Evolutionary conservation across 2,888 invertebrate genomes (phyloP).

Genomic region (Trichacis sp.): DNA sequence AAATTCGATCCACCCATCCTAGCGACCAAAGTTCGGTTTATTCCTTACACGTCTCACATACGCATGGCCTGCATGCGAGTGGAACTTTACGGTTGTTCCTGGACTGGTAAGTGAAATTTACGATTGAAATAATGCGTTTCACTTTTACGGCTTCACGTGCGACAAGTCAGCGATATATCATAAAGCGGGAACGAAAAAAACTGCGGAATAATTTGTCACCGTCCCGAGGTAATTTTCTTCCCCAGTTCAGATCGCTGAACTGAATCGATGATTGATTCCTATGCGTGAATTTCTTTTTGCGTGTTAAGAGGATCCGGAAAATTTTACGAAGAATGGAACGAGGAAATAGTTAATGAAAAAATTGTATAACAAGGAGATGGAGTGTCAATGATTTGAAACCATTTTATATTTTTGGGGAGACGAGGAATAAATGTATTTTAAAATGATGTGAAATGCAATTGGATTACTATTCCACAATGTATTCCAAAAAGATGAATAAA

Average conservation of each 20-base stretch:
- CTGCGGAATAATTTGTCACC: slow-evolving; percentile 33
- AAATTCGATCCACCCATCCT: slow-evolving; percentile 81
- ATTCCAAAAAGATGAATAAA: no score
- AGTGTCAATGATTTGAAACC: no score
- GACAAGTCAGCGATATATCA: slow-evolving; percentile 33
- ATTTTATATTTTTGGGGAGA: no score
- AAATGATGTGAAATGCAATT: no score
- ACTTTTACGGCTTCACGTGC: slow-evolving; percentile 30
- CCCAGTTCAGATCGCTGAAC: background rate
- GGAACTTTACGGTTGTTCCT: slow-evolving; percentile 84
- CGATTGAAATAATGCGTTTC: slow-evolving; percentile 42
- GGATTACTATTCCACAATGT: no score
- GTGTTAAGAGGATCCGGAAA: background rate
- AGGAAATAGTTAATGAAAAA: background rate
- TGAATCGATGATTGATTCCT: background rate
- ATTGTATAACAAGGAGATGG: no score
- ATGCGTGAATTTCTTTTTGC: background rate
- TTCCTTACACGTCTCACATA: slow-evolving; percentile 83
- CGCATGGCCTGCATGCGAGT: slow-evolving; percentile 85
- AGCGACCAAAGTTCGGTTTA: slow-evolving; percentile 81
- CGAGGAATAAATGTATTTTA: no score
- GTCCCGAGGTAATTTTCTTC: slow-evolving; percentile 26
- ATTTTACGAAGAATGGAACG: no score
- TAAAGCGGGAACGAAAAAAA: slow-evolving; percentile 27
- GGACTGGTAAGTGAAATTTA: slow-evolving; percentile 76